These are phyloP conservation scores for Limnodromus scolopaceus DNA, from an alignment of 2,797 vertebrate species.

Conservation along the genomic window DNA sequence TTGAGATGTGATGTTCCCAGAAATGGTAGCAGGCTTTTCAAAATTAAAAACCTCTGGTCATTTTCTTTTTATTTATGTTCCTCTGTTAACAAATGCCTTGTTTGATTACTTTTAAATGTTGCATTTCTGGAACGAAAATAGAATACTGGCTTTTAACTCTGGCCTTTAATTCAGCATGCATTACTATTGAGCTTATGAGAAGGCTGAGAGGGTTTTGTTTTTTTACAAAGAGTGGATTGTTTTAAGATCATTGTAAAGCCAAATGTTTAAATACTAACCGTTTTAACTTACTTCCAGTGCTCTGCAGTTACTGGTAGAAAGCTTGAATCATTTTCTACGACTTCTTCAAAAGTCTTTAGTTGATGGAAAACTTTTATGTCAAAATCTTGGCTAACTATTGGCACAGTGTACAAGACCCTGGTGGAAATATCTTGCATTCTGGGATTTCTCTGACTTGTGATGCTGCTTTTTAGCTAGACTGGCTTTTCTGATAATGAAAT, in stretches of 20 bases:
- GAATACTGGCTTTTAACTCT: conserved; percentile 16
- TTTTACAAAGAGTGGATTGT: not conserved
- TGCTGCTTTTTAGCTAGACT: not conserved
- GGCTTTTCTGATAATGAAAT: not conserved
- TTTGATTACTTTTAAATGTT: conserved; percentile 40
- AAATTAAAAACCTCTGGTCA: conserved; percentile 32
- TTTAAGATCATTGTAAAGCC: conserved; percentile 22
- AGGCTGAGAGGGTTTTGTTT: not conserved
- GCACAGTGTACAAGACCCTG: not conserved
- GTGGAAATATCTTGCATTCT: not conserved
- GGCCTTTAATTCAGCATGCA: not conserved
- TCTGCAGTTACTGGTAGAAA: conserved; percentile 3
- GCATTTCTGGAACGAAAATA: conserved; percentile 39
- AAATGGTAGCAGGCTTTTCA: conserved; percentile 26
- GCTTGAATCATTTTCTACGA: not conserved
- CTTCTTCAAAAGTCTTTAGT: not conserved
- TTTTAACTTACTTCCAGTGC: not conserved
- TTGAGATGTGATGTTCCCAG: not conserved
- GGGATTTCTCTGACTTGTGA: not conserved
- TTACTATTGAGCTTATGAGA: not conserved
- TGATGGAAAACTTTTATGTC: not conserved
- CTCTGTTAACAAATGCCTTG: conserved; percentile 17
- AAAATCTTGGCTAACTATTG: not conserved
- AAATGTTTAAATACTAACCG: conserved; percentile 1
- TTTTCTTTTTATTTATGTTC: conserved; percentile 27